A percentile compares a stretch with the other conserved stretches of the same genome.
These are phyloP conservation scores for Macaca mulatta DNA, from an alignment of 2,113 vertebrate genomes.

Conservation along the genomic window DNA sequence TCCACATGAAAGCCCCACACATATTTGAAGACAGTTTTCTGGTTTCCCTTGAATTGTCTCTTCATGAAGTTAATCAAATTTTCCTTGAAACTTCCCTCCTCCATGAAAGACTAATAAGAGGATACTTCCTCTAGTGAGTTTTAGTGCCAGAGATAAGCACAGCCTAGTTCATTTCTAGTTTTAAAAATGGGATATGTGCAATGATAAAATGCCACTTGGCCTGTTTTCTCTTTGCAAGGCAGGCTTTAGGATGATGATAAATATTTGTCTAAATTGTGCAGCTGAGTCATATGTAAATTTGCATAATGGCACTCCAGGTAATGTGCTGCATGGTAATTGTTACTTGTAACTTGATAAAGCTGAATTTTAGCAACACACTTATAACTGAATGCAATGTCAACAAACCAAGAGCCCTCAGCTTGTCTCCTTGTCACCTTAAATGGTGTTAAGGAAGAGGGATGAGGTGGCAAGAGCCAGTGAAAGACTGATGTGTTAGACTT, in stretches of 20 bases:
- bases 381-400: conserved; percentile 43
- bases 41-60: conserved; percentile 1
- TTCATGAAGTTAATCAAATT: conserved; percentile 44
- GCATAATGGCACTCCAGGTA: conserved; percentile 82
- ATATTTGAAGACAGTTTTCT: background rate
- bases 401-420: conserved; percentile 42
- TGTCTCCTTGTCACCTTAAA: conserved; percentile 47
- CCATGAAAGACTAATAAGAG: conserved; percentile 36
- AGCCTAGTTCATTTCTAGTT: conserved; percentile 54
- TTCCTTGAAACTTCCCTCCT: conserved; percentile 8
- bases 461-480: background rate
- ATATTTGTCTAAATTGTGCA: conserved; percentile 83
- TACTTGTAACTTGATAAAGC: conserved; percentile 73
- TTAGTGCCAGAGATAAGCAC: background rate
- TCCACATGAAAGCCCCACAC: background rate
- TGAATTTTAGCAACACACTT: conserved; percentile 50
- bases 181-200: conserved; percentile 44
- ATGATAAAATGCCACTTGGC: conserved; percentile 69
- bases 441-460: background rate
- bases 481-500: background rate
- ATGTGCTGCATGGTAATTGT: conserved; percentile 74
- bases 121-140: conserved; percentile 42
- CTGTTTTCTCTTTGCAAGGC: conserved; percentile 73
- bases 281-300: conserved; percentile 82
- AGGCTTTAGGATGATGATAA: conserved; percentile 82